These are phyloP conservation scores for Cyprinella venusta DNA, from an alignment of 2,797 vertebrate genomes.

Conservation along the genomic window DNA sequence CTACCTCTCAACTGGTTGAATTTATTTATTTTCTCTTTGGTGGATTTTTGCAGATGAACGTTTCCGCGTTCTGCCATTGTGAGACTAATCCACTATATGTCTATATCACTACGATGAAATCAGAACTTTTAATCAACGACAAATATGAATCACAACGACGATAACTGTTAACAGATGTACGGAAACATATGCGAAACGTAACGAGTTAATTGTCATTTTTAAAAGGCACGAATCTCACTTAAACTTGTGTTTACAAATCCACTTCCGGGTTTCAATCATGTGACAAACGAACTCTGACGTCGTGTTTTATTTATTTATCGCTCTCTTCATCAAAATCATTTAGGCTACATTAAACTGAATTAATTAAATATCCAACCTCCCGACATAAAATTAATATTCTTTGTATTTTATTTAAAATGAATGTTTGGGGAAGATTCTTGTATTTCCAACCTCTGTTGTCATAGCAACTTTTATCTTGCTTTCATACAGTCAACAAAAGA, in stretches of 20 bases:
- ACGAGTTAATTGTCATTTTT: too few relatives aligned
- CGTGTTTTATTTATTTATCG: fast-evolving
- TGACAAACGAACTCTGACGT: constrained; percentile 11
- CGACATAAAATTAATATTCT: background rate
- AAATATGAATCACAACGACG: background rate
- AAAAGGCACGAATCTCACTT: background rate
- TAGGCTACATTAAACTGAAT: background rate
- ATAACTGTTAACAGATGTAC: too few relatives aligned
- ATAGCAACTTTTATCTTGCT: constrained; percentile 37
- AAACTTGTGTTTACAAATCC: background rate
- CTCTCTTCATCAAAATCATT: background rate
- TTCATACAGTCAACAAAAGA: constrained; percentile 12
- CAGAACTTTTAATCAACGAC: background rate
- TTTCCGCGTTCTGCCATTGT: constrained; percentile 66
- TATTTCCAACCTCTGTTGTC: constrained; percentile 13
- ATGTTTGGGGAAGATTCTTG: background rate
- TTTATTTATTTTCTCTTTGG: constrained; percentile 69
- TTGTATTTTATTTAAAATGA: background rate
- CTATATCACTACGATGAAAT: background rate
- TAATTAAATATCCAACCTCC: background rate
- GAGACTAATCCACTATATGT: background rate
- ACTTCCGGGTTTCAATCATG: constrained; percentile 50
- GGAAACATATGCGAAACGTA: background rate
- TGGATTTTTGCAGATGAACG: constrained; percentile 66
- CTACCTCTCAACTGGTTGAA: constrained; percentile 74